Evolutionary conservation across 2,797 vertebrate genomes (phyloP), one percentile per base, ranked within the genome.

Genomic region (Notamacropus eugenii): DNA sequence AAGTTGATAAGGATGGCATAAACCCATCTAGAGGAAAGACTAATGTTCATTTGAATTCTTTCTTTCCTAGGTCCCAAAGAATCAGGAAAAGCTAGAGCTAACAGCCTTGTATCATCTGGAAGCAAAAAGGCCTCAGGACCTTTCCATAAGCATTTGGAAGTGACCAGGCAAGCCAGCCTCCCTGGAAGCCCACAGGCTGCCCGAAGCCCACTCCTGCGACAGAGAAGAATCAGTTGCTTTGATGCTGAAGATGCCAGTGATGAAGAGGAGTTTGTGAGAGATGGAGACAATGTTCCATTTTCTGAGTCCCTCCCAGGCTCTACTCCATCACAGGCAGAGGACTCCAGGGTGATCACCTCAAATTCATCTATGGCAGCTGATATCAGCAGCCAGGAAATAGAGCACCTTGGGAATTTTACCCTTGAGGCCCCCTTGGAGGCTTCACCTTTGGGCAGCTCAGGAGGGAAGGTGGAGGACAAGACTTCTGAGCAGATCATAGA

Each of bases 181-280:
- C 98, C 98, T 0, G 99, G 99, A 16, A 99, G 99, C 97, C 99
- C 99, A 0, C 98, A 98, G 93, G 99, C 98, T 13, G 94, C 98
- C n/a, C 99, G 99, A 92, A 99, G 99, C 97, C 99, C 99, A 1
- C 99, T 99, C 27, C 99, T 99, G 62, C 99, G 99, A 3, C 99
- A 99, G 98, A 98, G 98, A 0, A 98, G 98, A 40, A 98, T 99
- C 54, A 98, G 99, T 93, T 99, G 99, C 98, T 99, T 99, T 0
- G 99, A 99, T 2, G 98, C 99, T 2, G 98, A 99, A 0, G 99
- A 99, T 0, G 98, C 98, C 55, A 99, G 99, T 0, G 99, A 99
- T 0, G 99, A 99, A 0, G 99, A 98, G 0, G 99, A 98, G 52
- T 97, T 97, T 0, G 90, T 93, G 2, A 98, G 98, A 0, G 97